Percentiles rank a stretch among this genome's conserved stretches.
These are phyloP conservation scores for Apolygus lucorum DNA, from an alignment of 1,140 invertebrate genomes.

Conservation along the genomic window DNA sequence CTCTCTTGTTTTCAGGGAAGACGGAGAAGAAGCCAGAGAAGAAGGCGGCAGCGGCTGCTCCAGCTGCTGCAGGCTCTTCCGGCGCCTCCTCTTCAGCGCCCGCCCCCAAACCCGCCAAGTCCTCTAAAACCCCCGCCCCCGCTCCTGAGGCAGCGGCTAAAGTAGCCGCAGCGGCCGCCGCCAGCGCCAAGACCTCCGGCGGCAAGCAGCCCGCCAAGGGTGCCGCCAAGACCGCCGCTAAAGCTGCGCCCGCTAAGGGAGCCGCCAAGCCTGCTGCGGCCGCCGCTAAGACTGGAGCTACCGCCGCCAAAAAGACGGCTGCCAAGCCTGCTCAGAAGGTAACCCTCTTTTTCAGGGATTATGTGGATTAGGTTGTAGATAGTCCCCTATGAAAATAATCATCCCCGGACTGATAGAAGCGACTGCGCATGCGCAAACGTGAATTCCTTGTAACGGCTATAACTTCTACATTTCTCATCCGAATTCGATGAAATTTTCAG, in stretches of 20 bases:
- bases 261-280: slow-evolving; percentile 40
- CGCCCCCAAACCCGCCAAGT: slow-evolving; percentile 33
- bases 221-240: slow-evolving; percentile 41
- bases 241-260: slow-evolving; percentile 37
- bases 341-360: slow-evolving; percentile 27
- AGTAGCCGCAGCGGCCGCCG: slow-evolving; percentile 34
- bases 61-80: slow-evolving; percentile 32
- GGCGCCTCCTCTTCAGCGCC: slow-evolving; percentile 38
- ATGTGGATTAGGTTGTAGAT: too few species aligned
- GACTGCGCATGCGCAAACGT: too few species aligned
- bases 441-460: too few species aligned
- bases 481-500: too few species aligned
- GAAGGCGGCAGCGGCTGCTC: slow-evolving; percentile 48
- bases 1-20: slow-evolving; percentile 21
- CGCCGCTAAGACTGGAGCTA: slow-evolving; percentile 38
- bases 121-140: slow-evolving; percentile 32
- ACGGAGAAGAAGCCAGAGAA: slow-evolving; percentile 42
- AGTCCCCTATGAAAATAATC: too few species aligned
- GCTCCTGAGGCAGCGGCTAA: slow-evolving; percentile 35
- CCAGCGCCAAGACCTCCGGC: slow-evolving; percentile 38
- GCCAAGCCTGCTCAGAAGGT: slow-evolving; percentile 35
- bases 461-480: too few species aligned
- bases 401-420: too few species aligned
- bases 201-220: slow-evolving; percentile 36
- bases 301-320: slow-evolving; percentile 42